phyloP scores from a whole-genome alignment of 2,888 invertebrate genomes.

The Pantelozetes paolii region DNA sequence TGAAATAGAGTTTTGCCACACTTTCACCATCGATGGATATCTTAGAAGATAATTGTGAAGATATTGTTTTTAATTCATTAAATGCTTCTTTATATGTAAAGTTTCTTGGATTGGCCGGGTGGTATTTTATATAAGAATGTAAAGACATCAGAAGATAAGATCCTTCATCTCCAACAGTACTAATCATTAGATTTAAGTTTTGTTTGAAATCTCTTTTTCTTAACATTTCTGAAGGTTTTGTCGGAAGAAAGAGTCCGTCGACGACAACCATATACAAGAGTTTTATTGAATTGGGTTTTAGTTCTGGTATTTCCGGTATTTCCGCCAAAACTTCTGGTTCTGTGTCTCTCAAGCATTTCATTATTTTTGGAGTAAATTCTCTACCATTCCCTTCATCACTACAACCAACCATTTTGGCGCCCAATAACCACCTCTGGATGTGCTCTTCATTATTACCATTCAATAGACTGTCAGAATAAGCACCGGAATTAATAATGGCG shows the following conservation, averaged over 20 bases:
- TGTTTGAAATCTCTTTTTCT: conserved; percentile 13
- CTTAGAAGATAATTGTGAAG: not conserved
- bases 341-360: not conserved
- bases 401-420: conserved; percentile 44
- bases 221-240: not conserved
- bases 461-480: not conserved
- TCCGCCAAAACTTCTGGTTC: not conserved
- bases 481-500: conserved; percentile 28
- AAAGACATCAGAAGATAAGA: not conserved
- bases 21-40: not conserved
- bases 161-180: conserved; percentile 33
- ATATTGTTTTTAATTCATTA: not conserved
- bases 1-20: conserved; percentile 31
- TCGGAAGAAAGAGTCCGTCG: conserved; percentile 19
- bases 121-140: not conserved
- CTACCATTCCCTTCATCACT: conserved; percentile 40
- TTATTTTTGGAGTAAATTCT: not conserved
- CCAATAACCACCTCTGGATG: conserved; percentile 28
- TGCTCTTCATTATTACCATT: conserved; percentile 27
- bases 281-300: not conserved
- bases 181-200: conserved; percentile 25
- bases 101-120: not conserved
- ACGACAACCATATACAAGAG: not conserved
- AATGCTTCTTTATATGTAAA: not conserved
- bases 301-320: not conserved